phyloP scores from a whole-genome alignment of 2,797 vertebrate genomes.

The Crenuchus spilurus region DNA sequence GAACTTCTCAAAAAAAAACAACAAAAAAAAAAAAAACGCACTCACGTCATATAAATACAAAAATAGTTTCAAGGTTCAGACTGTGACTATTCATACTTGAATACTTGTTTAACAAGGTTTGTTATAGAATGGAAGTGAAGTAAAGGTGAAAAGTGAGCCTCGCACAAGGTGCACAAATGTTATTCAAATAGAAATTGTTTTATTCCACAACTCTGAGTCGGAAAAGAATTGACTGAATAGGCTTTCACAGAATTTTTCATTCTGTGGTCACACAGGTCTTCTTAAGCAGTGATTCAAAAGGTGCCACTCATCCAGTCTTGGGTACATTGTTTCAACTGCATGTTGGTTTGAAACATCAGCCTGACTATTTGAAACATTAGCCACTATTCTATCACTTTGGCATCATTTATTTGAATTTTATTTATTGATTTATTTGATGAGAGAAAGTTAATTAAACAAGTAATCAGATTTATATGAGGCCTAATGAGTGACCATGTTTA shows the following conservation, averaged over 20 bases:
- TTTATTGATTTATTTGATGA: background rate
- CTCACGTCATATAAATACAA: background rate
- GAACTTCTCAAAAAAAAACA: no score
- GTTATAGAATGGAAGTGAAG: background rate
- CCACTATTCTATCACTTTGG: no score
- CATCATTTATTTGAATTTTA: no score
- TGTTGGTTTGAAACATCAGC: background rate
- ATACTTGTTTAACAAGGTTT: background rate
- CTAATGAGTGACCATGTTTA: conserved; percentile 22
- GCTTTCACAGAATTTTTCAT: background rate
- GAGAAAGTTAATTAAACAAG: background rate
- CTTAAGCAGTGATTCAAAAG: background rate
- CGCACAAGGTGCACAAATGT: background rate
- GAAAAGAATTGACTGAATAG: background rate
- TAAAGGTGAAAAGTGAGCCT: background rate
- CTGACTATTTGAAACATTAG: no score
- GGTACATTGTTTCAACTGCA: background rate
- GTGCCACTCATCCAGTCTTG: background rate
- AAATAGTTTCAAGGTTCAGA: conserved; percentile 4
- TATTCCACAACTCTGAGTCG: background rate
- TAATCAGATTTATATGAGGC: conserved; percentile 12
- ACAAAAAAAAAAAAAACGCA: background rate
- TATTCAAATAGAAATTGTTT: background rate
- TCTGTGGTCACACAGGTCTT: background rate
- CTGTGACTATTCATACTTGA: background rate